phyloP scores from a whole-genome alignment of 2,797 vertebrate genomes.

The Eleutherodactylus coqui region DNA sequence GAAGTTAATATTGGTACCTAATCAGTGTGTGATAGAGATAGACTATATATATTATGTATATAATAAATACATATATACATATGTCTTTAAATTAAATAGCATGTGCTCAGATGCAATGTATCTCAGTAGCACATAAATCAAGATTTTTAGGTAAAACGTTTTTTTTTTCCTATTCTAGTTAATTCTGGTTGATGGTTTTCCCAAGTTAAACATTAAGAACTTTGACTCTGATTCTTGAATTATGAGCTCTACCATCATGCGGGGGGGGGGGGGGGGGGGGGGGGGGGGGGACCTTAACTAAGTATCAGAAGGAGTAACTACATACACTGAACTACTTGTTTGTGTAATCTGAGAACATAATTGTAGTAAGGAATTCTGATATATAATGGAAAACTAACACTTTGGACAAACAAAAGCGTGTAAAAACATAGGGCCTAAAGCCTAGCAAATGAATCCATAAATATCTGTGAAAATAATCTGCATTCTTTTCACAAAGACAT shows the following conservation, averaged over 20 bases:
- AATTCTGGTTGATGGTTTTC: neutral
- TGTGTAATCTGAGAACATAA: neutral
- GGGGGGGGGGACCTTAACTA: no score
- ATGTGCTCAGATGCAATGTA: neutral
- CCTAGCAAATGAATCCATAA: neutral
- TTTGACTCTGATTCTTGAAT: neutral
- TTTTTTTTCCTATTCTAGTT: no score
- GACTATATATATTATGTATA: no score
- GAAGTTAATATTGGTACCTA: slow-evolving; percentile 10
- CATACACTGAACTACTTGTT: neutral
- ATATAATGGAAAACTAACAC: neutral
- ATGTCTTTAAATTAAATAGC: neutral
- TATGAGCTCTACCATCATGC: neutral
- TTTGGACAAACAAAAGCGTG: neutral
- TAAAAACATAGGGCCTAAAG: neutral
- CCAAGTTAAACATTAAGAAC: neutral
- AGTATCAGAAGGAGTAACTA: neutral
- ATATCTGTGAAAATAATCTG: neutral
- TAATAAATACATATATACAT: no score
- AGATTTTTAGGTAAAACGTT: neutral
- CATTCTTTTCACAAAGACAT: neutral
- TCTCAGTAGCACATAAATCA: neutral
- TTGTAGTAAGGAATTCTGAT: neutral
- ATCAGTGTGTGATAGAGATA: no score
- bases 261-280: neutral